Evolutionary conservation across 1,140 invertebrate genomes (phyloP).

Genomic region (Drosophila orena): DNA sequence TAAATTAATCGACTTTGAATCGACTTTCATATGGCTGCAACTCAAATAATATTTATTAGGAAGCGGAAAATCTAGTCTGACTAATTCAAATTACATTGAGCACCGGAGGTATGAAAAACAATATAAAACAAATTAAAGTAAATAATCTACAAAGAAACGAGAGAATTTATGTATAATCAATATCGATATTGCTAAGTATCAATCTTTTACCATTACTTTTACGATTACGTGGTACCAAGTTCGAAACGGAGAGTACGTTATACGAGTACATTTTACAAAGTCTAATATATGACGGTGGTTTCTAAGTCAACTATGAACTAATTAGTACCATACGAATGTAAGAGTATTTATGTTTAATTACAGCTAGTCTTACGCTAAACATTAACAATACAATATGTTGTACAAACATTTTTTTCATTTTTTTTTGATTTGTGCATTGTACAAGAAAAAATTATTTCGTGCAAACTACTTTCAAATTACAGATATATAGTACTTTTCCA

Average conservation of each 20-base stretch:
- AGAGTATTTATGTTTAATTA: conserved; percentile 22
- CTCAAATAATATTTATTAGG: neutral
- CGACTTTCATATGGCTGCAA: neutral
- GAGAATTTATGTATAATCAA: conserved; percentile 3
- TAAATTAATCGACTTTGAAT: neutral
- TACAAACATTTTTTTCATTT: conserved; percentile 14
- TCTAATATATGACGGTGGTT: conserved; percentile 82
- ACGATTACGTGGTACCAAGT: conserved; percentile 39
- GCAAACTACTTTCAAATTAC: conserved; percentile 55
- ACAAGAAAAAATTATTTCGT: conserved; percentile 60
- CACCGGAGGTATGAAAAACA: neutral
- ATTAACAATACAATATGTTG: conserved; percentile 40
- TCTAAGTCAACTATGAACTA: conserved; percentile 78
- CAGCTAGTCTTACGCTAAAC: conserved; percentile 33
- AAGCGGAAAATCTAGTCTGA: neutral
- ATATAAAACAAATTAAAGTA: neutral
- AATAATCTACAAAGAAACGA: conserved; percentile 8
- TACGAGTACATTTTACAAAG: conserved; percentile 74
- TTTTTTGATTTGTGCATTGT: conserved; percentile 49
- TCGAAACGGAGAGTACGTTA: conserved; percentile 50
- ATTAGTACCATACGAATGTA: conserved; percentile 35
- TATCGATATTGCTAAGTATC: conserved; percentile 7
- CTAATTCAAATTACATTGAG: neutral
- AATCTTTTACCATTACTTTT: conserved; percentile 46
- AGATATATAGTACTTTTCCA: conserved; percentile 21